These are phyloP conservation scores for Tenthredo distinguenda DNA, from an alignment of 2,888 invertebrate genomes.

Conservation along the genomic window DNA sequence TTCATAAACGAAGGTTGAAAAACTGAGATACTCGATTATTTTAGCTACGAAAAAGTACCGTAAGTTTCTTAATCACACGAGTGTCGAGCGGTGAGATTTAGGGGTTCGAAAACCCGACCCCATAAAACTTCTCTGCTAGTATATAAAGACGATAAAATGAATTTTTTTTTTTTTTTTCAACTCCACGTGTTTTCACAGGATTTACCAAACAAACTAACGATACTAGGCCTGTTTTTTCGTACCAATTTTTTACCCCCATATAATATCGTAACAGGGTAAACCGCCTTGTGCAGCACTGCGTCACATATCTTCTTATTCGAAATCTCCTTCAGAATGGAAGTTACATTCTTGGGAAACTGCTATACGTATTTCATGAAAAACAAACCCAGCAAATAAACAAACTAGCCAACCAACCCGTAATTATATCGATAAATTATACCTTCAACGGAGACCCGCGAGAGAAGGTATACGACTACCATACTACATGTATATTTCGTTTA, in stretches of 20 bases:
- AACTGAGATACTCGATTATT: not conserved
- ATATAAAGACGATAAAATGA: slow-evolving; percentile 14
- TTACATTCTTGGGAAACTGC: not conserved
- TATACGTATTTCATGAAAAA: slow-evolving; percentile 26
- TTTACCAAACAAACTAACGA: slow-evolving; percentile 40
- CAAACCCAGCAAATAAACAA: not conserved
- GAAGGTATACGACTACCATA: not conserved
- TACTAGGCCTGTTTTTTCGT: not conserved
- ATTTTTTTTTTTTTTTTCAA: not conserved
- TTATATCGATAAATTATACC: slow-evolving; percentile 13
- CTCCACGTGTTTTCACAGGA: slow-evolving; percentile 31
- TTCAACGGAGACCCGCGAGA: not conserved
- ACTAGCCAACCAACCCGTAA: slow-evolving; percentile 13
- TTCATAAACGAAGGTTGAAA: not conserved
- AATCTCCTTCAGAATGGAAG: not conserved
- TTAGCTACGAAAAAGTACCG: not conserved
- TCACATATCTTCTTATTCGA: not conserved
- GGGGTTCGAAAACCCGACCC: slow-evolving; percentile 41
- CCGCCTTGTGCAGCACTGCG: not conserved
- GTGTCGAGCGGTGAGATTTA: slow-evolving; percentile 30
- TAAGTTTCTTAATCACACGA: not conserved
- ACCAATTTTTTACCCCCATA: slow-evolving; percentile 1
- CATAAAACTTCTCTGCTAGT: slow-evolving; percentile 32
- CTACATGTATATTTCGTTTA: not conserved
- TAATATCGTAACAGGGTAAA: not conserved